A percentile compares a stretch with the other conserved stretches of the same genome.
These are phyloP conservation scores for Eucera pruinosa DNA, from an alignment of 2,888 invertebrate genomes.

Conservation along the genomic window DNA sequence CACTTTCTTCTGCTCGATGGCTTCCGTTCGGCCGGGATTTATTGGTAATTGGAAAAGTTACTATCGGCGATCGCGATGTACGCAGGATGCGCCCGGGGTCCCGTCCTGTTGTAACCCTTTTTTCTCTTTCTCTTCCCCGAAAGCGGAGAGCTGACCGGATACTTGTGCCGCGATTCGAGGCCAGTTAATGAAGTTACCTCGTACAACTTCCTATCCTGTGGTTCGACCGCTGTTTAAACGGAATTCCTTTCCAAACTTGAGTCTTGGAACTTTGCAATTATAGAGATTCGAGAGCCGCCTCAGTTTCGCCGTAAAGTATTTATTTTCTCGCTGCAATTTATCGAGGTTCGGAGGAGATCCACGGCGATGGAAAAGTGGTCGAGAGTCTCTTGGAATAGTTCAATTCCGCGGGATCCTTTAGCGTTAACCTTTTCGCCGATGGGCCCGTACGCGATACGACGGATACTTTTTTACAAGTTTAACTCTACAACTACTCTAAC, in stretches of 20 bases:
- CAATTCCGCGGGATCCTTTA: neutral
- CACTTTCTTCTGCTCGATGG: slow-evolving; percentile 36
- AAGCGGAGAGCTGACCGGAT: neutral
- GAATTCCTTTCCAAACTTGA: slow-evolving; percentile 3
- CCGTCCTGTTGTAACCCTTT: neutral
- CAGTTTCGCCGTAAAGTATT: slow-evolving; percentile 15
- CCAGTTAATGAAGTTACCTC: slow-evolving; percentile 20
- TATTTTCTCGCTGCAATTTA: slow-evolving; percentile 18
- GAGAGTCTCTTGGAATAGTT: too few relatives aligned
- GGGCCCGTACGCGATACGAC: too few relatives aligned
- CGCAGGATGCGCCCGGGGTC: slow-evolving; percentile 28
- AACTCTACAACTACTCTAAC: too few relatives aligned
- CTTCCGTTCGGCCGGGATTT: slow-evolving; percentile 40
- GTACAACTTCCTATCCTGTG: neutral
- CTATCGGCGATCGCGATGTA: slow-evolving; percentile 30
- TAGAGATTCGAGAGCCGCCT: slow-evolving; percentile 11
- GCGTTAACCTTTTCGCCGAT: too few relatives aligned
- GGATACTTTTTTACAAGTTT: too few relatives aligned
- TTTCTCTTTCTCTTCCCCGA: neutral
- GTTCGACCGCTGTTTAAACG: slow-evolving; percentile 23
- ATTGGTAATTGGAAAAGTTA: slow-evolving; percentile 48
- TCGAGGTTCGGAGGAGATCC: neutral
- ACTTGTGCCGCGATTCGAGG: slow-evolving; percentile 1
- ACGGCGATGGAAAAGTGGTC: neutral
- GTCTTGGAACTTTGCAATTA: slow-evolving; percentile 35